Evolutionary conservation across 2,113 vertebrate species (phyloP).

Genomic region (Takifugu flavidus): DNA sequence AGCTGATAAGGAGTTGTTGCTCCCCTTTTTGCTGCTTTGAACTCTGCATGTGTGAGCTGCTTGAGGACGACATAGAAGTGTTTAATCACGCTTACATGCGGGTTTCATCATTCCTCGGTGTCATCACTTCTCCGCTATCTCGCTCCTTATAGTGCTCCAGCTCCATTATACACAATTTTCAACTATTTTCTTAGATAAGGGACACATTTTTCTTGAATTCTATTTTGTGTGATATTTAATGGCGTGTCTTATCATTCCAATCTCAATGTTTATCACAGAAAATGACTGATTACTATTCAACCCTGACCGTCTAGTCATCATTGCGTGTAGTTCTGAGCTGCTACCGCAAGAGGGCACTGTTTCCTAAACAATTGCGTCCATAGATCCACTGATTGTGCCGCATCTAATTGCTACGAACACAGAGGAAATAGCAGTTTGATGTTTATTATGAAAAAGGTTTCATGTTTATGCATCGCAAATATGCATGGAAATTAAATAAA

Average conservation of each 20-base stretch:
- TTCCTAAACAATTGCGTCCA: conserved; percentile 54
- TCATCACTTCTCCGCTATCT: conserved; percentile 48
- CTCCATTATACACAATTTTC: conserved; percentile 27
- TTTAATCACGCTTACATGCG: conserved; percentile 56
- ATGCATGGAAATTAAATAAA: conserved; percentile 38
- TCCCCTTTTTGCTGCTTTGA: conserved; percentile 41
- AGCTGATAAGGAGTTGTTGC: conserved; percentile 19
- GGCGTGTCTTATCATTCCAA: conserved; percentile 33
- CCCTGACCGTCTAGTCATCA: not conserved
- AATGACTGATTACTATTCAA: not conserved
- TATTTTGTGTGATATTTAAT: conserved; percentile 28
- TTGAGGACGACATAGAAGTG: conserved; percentile 27
- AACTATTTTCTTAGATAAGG: conserved; percentile 41
- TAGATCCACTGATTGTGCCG: conserved; percentile 22
- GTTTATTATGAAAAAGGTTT: conserved; percentile 27
- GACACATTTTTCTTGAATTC: conserved; percentile 52
- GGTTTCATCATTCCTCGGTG: conserved; percentile 66
- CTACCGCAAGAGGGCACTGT: conserved; percentile 63
- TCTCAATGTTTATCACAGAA: conserved; percentile 38
- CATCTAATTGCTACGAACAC: conserved; percentile 23
- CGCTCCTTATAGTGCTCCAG: conserved; percentile 24
- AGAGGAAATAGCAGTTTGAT: conserved; percentile 49
- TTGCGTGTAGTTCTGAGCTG: conserved; percentile 7
- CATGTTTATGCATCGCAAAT: conserved; percentile 34
- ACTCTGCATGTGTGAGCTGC: conserved; percentile 39